Evolutionary conservation across 2,113 vertebrate genomes (phyloP), one percentile per base, ranked within the genome.

Genomic region (Perca flavescens): DNA sequence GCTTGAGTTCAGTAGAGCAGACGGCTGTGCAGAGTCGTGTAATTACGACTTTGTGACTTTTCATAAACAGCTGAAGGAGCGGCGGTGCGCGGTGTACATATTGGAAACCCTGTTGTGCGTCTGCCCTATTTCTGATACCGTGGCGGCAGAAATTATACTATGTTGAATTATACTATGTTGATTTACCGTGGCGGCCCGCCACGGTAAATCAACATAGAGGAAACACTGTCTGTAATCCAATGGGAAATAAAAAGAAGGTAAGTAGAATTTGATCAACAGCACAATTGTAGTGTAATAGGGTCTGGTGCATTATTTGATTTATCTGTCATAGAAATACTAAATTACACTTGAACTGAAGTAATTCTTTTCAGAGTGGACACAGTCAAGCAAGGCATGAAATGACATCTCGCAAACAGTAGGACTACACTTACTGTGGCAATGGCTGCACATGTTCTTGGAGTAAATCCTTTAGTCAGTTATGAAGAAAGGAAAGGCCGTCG

Each of bases 401-500:
- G 10, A 52, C 40, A 68, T 49, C 52, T 79, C 17, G 16, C 43
- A 68, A 22, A 50, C 6, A 10, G 40, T 8, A 56, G 34, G 31
- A 47, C 2, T 19, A 22, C 10, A 4, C 4, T 16, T 43, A 50
- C 53, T 58, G 63, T 17, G 15, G 15, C 46, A 31, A 11, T 31
- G 31, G 12, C 36, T 46, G 69, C 53, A 25, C 19, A 17, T 71
- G 21, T 43, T 43, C 4, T 16, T 22, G 15, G 25, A 50, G 25
- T 73, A n/a, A 36, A 74, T 74, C 31, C 28, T 36, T 50, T 16
- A 62, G 72, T 52, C 47, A 22, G 46, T 52, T 34, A 22, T 34
- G 14, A 62, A 36, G 25, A 34, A 50, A 62, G 70, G 11, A 58
- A 57, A 17, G 21, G 8, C 3, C 3, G n/a, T 16, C 3, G 1